Conservation (phyloP, 2,888 invertebrate genomes). For the Tinea pellionella region DNA sequence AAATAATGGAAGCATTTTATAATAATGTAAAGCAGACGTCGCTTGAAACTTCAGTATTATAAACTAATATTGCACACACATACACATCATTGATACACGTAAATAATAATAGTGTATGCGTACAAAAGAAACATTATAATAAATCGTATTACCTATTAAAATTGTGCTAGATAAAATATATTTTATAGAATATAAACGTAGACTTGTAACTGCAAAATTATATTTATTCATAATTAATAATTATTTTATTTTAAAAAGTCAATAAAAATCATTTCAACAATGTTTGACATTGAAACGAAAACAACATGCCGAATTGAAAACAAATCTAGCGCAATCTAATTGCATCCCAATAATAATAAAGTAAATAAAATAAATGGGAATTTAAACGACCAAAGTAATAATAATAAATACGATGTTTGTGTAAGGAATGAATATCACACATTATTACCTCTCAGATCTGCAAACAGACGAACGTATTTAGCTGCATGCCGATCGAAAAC, state of each 20-base stretch:
- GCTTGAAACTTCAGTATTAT: background rate
- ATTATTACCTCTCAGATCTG: conserved; percentile 45
- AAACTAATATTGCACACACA: conserved; percentile 71
- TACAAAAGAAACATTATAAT: conserved; percentile 46
- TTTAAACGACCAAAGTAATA: background rate
- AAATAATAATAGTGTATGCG: conserved; percentile 62
- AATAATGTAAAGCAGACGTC: background rate
- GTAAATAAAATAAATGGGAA: conserved; percentile 18
- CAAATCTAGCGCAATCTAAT: conserved; percentile 64
- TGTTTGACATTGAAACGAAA: conserved; percentile 47
- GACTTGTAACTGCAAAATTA: conserved; percentile 55
- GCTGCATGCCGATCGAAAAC: background rate
- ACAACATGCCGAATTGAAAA: conserved; percentile 26
- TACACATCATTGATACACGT: conserved; percentile 56
- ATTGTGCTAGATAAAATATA: conserved; percentile 45
- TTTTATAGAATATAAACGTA: conserved; percentile 63
- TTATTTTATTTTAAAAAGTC: background rate
- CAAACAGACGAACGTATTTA: background rate
- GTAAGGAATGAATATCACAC: conserved; percentile 64
- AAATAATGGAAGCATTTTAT: conserved; percentile 42
- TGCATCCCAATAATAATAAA: conserved; percentile 33
- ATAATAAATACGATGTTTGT: conserved; percentile 36
- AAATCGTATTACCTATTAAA: conserved; percentile 35
- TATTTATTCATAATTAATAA: conserved; percentile 34
- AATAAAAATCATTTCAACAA: conserved; percentile 24